A percentile compares a stretch with the other conserved stretches of the same genome.
Evolutionary conservation across 2,797 vertebrate genomes (phyloP).

Genomic region (Moxostoma hubbsi): DNA sequence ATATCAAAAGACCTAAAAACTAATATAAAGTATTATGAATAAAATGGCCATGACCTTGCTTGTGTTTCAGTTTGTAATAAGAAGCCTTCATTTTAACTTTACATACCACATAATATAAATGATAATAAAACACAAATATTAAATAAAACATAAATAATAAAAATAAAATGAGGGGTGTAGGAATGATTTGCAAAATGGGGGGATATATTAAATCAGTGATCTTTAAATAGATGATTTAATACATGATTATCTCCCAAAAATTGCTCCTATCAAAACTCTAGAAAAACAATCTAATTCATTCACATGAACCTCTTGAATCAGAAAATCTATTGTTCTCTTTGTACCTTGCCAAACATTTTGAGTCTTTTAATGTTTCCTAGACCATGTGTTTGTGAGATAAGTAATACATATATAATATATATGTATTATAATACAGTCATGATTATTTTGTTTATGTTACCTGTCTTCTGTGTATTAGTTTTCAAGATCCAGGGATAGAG

Average conservation of each 20-base stretch:
- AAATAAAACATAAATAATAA: conserved; percentile 5
- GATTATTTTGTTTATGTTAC: too few relatives aligned
- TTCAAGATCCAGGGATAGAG: too few relatives aligned
- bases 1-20: conserved; percentile 3
- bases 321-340: conserved; percentile 4
- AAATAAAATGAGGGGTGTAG: not conserved
- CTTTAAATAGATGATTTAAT: not conserved
- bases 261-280: too few relatives aligned
- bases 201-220: not conserved
- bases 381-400: conserved; percentile 5
- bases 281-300: too few relatives aligned
- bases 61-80: not conserved
- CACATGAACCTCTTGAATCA: conserved; percentile 1
- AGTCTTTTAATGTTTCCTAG: not conserved
- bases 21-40: conserved; percentile 15
- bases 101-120: not conserved
- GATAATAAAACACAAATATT: not conserved
- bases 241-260: too few relatives aligned
- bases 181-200: not conserved
- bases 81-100: not conserved
- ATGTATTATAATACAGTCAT: too few relatives aligned
- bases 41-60: not conserved
- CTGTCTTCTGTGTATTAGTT: too few relatives aligned
- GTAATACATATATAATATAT: too few relatives aligned
- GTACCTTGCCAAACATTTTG: conserved; percentile 2